Percentiles rank a stretch among this genome's conserved stretches.
Evolutionary conservation across 2,113 vertebrate genomes (phyloP).

Genomic region (Cyanoliseus patagonus): DNA sequence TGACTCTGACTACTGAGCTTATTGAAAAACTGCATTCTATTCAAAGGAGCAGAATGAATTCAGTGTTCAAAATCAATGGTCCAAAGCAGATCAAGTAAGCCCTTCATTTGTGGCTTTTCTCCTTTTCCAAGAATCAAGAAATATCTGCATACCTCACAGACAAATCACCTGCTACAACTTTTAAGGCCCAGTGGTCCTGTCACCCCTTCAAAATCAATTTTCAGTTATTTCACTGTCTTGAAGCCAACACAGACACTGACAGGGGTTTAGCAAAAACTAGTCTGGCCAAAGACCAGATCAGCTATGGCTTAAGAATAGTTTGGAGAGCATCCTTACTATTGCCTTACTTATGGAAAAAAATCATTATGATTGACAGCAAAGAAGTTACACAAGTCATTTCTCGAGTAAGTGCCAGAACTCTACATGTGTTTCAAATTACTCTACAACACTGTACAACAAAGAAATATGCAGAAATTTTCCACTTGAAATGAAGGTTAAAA

Average conservation of each 20-base stretch:
- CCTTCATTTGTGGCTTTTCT: constrained; percentile 19
- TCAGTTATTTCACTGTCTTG: neutral
- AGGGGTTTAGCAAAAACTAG: constrained; percentile 4
- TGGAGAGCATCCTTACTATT: constrained; percentile 8
- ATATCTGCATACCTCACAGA: neutral
- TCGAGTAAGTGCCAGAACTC: constrained; percentile 32
- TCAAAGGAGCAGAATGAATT: constrained; percentile 30
- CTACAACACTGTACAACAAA: constrained; percentile 47
- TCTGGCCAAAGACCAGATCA: neutral
- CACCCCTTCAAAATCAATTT: constrained; percentile 43
- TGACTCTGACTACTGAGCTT: constrained; percentile 7
- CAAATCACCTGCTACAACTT: constrained; percentile 48
- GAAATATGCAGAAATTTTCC: constrained; percentile 56
- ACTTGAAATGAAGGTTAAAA: constrained; percentile 61
- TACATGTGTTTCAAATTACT: constrained; percentile 55
- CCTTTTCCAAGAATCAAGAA: neutral
- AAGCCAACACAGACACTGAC: neutral
- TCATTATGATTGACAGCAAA: constrained; percentile 12
- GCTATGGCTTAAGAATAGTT: neutral
- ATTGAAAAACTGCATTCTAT: neutral
- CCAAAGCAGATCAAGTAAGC: constrained; percentile 41
- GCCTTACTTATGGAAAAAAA: neutral
- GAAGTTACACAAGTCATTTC: constrained; percentile 32
- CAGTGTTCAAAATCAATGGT: constrained; percentile 35
- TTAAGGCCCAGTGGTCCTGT: neutral